Percentiles rank a stretch among this genome's conserved stretches.
Evolutionary conservation across 2,888 invertebrate genomes (phyloP).

Genomic region (Pardosa pseudoannulata): DNA sequence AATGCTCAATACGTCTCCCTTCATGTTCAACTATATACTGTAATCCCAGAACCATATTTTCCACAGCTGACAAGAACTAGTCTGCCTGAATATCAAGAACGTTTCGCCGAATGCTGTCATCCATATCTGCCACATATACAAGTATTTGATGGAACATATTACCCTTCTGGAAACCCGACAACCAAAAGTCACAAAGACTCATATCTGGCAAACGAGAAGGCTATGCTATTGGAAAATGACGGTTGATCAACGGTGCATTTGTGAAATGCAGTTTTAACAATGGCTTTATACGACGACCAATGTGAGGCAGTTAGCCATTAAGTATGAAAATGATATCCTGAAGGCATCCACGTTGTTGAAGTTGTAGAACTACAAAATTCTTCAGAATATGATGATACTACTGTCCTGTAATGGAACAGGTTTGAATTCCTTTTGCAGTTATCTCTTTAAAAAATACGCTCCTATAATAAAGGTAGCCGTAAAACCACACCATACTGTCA

Average conservation of each 20-base stretch:
- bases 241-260: not conserved
- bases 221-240: conserved; percentile 16
- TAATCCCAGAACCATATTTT: too few relatives aligned
- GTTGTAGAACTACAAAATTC: not conserved
- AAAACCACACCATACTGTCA: conserved; percentile 1
- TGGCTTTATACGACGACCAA: conserved; percentile 21
- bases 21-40: too few relatives aligned
- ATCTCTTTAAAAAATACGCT: conserved; percentile 20
- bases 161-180: conserved; percentile 10
- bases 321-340: conserved; percentile 31
- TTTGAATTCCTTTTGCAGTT: conserved; percentile 21
- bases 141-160: not conserved
- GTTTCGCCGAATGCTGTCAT: not conserved
- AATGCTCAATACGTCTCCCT: too few relatives aligned
- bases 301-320: not conserved
- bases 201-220: conserved; percentile 21
- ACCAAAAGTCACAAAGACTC: not conserved
- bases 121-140: not conserved
- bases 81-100: conserved; percentile 18
- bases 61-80: too few relatives aligned
- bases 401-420: conserved; percentile 22
- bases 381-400: conserved; percentile 13
- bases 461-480: not conserved
- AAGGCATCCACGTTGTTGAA: conserved; percentile 20
- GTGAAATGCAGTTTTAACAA: conserved; percentile 14